Base-by-base conservation (phyloP, 2,113 vertebrate species). In the Chaetodon auriga region DNA sequence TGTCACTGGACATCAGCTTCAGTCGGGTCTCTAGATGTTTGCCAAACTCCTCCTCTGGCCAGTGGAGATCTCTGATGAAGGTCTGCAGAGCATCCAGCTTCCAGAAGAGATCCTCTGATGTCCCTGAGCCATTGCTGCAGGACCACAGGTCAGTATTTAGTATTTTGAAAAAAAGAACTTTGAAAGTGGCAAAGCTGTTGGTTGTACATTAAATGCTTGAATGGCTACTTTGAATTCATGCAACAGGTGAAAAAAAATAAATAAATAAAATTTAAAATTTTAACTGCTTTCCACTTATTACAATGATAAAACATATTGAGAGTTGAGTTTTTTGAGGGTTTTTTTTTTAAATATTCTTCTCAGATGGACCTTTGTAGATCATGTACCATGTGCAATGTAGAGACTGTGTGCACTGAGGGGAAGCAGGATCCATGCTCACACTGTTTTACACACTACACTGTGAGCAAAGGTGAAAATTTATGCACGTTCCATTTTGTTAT, bases 61-160 rank as follows among this genome's bases (percentile, higher is more conserved):
- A 99, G 91, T 99, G 98, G 55, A 99, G 96, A 87, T 99, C 98
- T 87, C 95, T 95, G 87, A 99, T 99, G 93, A 99, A 99, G 16
- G 97, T 99, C 95, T 99, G 98, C 45, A 99, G 95, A 81, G 98
- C 98, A 51, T 99, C 98, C 0, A 99, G 95, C 93, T 99, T 99
- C 98, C 98, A 99, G 94, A 99, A 99, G 81, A 99, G 96, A 88
- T 99, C 98, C 93, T 99, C 98, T 0, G 98, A 99, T 1, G 98
- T 99, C 48, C 97, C 98, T 43, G 98, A 99, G 85, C 98, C 98
- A 19, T 99, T 98, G 94, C 98, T 99, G 92, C 89, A 95, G 88
- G 94, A 53, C 38, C 49, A 81, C 51, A 75, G 3, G 14, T 69
- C 21, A 89, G 7, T 48, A 7, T 4, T 23, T 6, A 68, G 48